Percentiles rank a stretch among this genome's conserved stretches.
These are phyloP conservation scores for Drosophila neonasuta DNA, from an alignment of 2,888 invertebrate species.

Conservation along the genomic window DNA sequence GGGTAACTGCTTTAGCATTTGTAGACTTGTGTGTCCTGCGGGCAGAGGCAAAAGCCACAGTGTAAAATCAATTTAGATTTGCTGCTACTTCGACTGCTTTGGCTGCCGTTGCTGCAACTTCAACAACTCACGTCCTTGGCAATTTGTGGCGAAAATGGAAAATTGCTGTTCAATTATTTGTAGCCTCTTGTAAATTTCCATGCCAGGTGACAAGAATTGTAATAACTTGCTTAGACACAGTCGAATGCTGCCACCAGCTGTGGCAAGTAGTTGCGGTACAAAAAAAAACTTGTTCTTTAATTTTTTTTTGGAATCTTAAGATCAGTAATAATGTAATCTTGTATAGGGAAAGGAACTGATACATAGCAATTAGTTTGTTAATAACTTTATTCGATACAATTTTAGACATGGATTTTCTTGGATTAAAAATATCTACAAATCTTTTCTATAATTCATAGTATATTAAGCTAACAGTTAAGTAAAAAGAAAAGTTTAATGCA, in stretches of 20 bases:
- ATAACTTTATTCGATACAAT: no score
- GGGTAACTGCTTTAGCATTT: slow-evolving; percentile 32
- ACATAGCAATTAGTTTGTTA: no score
- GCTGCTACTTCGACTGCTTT: slow-evolving; percentile 23
- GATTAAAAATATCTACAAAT: no score
- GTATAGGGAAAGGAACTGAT: background rate
- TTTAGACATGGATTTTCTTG: no score
- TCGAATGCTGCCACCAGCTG: slow-evolving; percentile 10
- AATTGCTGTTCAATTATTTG: slow-evolving; percentile 81
- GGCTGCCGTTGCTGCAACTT: slow-evolving; percentile 5
- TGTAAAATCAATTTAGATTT: slow-evolving; percentile 80
- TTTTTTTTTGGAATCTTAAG: background rate
- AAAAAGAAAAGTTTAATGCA: no score
- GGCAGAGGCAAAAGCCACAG: slow-evolving; percentile 53
- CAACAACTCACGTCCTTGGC: slow-evolving; percentile 67
- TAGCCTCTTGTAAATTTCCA: slow-evolving; percentile 75
- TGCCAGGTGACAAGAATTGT: slow-evolving; percentile 75
- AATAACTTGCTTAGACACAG: slow-evolving; percentile 67
- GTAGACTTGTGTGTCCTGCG: slow-evolving; percentile 64
- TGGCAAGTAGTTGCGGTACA: background rate
- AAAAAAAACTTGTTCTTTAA: background rate
- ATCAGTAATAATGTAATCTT: background rate
- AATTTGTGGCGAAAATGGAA: slow-evolving; percentile 77
- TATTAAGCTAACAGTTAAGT: no score
- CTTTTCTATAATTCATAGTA: no score